Base-by-base conservation (phyloP, 2,888 invertebrate genomes). In the Parasteatoda lunata region DNA sequence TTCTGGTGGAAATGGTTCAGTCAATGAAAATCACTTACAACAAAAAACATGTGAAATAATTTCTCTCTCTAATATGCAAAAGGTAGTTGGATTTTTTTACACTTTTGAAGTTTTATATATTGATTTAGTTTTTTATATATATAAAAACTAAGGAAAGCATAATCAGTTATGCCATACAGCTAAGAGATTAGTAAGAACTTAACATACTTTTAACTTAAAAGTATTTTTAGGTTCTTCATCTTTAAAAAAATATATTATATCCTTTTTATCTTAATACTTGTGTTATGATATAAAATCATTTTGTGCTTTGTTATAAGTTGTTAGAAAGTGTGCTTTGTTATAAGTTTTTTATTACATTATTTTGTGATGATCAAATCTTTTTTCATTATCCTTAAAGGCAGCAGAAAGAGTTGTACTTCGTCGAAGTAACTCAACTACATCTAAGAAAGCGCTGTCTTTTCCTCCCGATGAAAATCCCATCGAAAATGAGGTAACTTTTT, bases 341-440 rank as follows among this genome's bases (percentile, higher is more conserved):
- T 13, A 8, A 48, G 13, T 6, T 15, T 72, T 51, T 51, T 54
- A 7, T 30, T 11, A 30, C 52, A 5, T 2, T 11, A 4, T 51
- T 51, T 65, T 1, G 66, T 51, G 30, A 30, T 30, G 30, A 30
- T 30, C 30, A 30, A 49, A 4, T 30, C 13, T 11, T 66, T 76
- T 69, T 7, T 48, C 68, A 6, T 77, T 75, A 30, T 65, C 0
- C n/a, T n/a, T 15, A 45, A 8, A 80, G 80, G 76, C 70, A 54
- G 80, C 85, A 45, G 80, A 86, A 91, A 92, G 93, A 64, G 92
- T 93, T 3, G 93, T 94, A 1, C 94, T 94, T 80, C 93, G 94
- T 4, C 93, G 94, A 52, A 92, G 92, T 54, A 93, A 93, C 87
- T 93, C 94, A 0, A 51, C 88, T 52, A 64, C 79, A 48, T 82